phyloP scores from a whole-genome alignment of 2,113 vertebrate species.

The Ctenodactylus gundi region DNA sequence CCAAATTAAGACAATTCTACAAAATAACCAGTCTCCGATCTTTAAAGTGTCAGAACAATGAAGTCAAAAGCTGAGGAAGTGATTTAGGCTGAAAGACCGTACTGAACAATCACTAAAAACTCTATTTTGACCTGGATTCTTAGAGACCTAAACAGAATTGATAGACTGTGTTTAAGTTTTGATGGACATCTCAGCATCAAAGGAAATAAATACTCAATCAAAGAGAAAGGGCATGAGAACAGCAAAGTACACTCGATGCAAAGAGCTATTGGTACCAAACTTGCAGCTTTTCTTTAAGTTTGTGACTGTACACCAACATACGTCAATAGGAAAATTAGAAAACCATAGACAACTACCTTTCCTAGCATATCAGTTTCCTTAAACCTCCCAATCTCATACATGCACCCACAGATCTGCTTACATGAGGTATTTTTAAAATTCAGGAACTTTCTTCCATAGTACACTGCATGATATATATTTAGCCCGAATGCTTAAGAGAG shows the following conservation, averaged over 20 bases:
- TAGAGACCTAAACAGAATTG: not conserved
- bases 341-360: too few relatives aligned
- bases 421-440: not conserved
- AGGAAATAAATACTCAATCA: not conserved
- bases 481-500: not conserved
- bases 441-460: not conserved
- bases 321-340: too few relatives aligned
- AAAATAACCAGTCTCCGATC: not conserved
- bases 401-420: not conserved
- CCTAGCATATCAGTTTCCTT: not conserved
- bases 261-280: not conserved
- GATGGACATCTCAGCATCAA: not conserved
- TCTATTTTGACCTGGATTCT: not conserved
- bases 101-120: not conserved
- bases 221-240: not conserved
- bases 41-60: not conserved
- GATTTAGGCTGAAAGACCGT: not conserved
- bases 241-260: not conserved
- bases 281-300: not conserved
- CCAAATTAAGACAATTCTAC: not conserved
- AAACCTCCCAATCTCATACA: not conserved
- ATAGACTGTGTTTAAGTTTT: not conserved
- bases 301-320: too few relatives aligned
- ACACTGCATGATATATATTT: not conserved
- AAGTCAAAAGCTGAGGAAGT: not conserved